These are phyloP conservation scores for Formica selysi DNA, from an alignment of 1,140 invertebrate genomes.

Conservation along the genomic window DNA sequence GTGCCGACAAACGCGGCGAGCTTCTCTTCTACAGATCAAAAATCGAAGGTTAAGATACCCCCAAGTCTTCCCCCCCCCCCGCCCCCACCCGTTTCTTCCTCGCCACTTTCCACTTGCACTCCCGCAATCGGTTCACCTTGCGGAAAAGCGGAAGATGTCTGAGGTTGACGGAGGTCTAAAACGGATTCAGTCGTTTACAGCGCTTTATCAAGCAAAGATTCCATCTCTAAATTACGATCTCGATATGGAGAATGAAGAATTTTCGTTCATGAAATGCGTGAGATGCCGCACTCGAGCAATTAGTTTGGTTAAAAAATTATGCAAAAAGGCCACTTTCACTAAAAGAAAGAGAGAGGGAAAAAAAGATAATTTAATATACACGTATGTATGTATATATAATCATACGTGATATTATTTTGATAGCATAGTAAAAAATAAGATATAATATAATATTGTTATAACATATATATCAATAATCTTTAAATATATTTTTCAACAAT, in stretches of 20 bases:
- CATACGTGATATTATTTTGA: background rate
- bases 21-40: conserved; percentile 54
- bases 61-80: conserved; percentile 22
- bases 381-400: background rate
- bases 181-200: conserved; percentile 33
- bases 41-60: conserved; percentile 59
- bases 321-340: background rate
- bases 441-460: too few species aligned
- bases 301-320: background rate
- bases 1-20: conserved; percentile 65
- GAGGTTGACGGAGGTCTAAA: conserved; percentile 36
- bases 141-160: conserved; percentile 42
- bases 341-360: background rate
- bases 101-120: conserved; percentile 18
- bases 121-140: conserved; percentile 40
- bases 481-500: background rate
- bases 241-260: conserved; percentile 41
- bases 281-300: background rate
- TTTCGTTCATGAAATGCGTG: conserved; percentile 27
- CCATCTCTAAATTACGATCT: conserved; percentile 63
- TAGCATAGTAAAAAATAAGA: background rate
- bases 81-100: background rate
- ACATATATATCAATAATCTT: background rate
- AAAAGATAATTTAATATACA: background rate
- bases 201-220: conserved; percentile 39